These are phyloP conservation scores for Ctenicera cuprea DNA, from an alignment of 2,888 invertebrate species.

Conservation along the genomic window DNA sequence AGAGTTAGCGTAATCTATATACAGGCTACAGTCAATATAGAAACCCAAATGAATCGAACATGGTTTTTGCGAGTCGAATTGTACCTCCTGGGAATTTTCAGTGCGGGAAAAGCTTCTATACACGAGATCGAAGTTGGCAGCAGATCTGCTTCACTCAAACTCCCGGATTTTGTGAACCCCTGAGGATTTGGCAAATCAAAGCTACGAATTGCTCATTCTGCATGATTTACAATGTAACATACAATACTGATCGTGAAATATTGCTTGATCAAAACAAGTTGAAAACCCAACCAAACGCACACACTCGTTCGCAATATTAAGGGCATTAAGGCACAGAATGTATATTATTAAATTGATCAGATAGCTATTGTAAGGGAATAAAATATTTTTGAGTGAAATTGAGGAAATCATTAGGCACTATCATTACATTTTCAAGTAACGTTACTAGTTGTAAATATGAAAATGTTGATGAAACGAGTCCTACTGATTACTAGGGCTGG, in stretches of 20 bases:
- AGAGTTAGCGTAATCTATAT: background rate
- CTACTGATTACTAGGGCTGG: too few relatives aligned
- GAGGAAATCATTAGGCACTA: too few relatives aligned
- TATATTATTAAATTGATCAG: too few relatives aligned
- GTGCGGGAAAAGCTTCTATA: constrained; percentile 35
- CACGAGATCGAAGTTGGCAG: constrained; percentile 41
- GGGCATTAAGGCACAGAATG: too few relatives aligned
- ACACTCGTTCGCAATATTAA: too few relatives aligned
- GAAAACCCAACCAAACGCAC: background rate
- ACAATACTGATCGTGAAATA: constrained; percentile 8
- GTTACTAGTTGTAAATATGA: too few relatives aligned
- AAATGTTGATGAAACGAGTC: too few relatives aligned
- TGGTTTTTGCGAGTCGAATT: constrained; percentile 38
- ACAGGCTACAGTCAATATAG: background rate
- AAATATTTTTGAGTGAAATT: too few relatives aligned
- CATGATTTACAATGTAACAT: constrained; percentile 33
- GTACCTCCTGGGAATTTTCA: constrained; percentile 23
- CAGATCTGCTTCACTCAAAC: constrained; percentile 41
- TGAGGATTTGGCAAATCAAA: constrained; percentile 38
- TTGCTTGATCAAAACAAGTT: background rate
- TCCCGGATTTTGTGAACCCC: constrained; percentile 29
- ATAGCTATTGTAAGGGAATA: too few relatives aligned
- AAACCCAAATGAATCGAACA: constrained; percentile 26
- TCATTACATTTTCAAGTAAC: too few relatives aligned
- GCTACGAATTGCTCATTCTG: constrained; percentile 37